Conservation (phyloP, 2,888 invertebrate genomes). For the Sphaerophoria taeniata region DNA sequence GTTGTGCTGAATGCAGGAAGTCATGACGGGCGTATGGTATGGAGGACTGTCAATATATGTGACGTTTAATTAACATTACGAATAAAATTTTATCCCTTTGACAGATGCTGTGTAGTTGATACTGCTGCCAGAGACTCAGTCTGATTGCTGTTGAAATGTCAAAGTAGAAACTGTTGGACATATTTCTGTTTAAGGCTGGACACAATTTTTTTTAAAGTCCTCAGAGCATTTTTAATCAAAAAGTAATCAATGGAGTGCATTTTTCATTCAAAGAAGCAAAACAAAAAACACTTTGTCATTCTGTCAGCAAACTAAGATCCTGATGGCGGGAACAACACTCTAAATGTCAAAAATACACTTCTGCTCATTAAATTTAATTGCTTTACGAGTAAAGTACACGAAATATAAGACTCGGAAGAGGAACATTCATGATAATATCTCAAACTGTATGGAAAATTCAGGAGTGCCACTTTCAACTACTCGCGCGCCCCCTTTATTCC, state of each 20-base stretch:
- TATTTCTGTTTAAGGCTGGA: slow-evolving; percentile 19
- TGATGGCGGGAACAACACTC: slow-evolving; percentile 47
- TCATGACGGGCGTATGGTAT: slow-evolving; percentile 14
- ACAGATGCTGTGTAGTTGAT: slow-evolving; percentile 31
- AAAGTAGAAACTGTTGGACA: slow-evolving; percentile 4
- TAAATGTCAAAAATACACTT: slow-evolving; percentile 71
- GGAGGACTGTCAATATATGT: slow-evolving; percentile 28
- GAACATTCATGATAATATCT: slow-evolving; percentile 40
- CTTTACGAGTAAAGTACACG: slow-evolving; percentile 47
- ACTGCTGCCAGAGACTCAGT: neutral
- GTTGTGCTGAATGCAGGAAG: slow-evolving; percentile 3
- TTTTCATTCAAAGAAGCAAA: neutral
- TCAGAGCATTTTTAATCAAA: slow-evolving; percentile 31
- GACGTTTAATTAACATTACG: slow-evolving; percentile 66
- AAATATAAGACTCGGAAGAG: neutral
- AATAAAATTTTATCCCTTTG: slow-evolving; percentile 56
- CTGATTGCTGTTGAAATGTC: slow-evolving; percentile 22
- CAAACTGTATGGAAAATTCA: neutral
- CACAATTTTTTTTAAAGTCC: neutral
- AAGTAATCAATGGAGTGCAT: neutral
- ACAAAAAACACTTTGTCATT: slow-evolving; percentile 59
- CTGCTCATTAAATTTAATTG: slow-evolving; percentile 74
- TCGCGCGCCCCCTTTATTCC: neutral
- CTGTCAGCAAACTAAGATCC: slow-evolving; percentile 55
- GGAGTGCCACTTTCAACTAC: slow-evolving; percentile 21